These are phyloP conservation scores for western clawed frog (Xenopus tropicalis) DNA, from an alignment of 2,113 vertebrate species.

Conservation along the genomic window UCB_Xtro_10.0 CM004443.2:149059501-149060000, in stretches of 20 bases:
- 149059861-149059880: slow-evolving; percentile 26
- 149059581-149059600: slow-evolving; percentile 8
- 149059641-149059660: slow-evolving; percentile 18
- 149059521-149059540: slow-evolving; percentile 48
- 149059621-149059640: slow-evolving; percentile 11
- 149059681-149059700: slow-evolving; percentile 10
- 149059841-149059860: slow-evolving; percentile 21
- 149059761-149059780: slow-evolving; percentile 25
- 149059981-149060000: too few species aligned
- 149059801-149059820: slow-evolving; percentile 19
- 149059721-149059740: slow-evolving; percentile 15
- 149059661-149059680: neutral
- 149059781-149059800: neutral
- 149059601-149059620: slow-evolving; percentile 14
- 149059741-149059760: slow-evolving; percentile 24
- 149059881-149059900: neutral
- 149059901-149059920: too few species aligned
- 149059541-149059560: slow-evolving; percentile 43
- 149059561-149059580: slow-evolving; percentile 22
- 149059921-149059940: too few species aligned
- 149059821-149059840: slow-evolving; percentile 6
- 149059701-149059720: slow-evolving; percentile 9
- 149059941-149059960: too few species aligned
- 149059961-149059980: too few species aligned
- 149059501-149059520: slow-evolving; percentile 34